These are phyloP conservation scores for Phoxinus phoxinus DNA, from an alignment of 2,113 vertebrate genomes.

Conservation along the genomic window DNA sequence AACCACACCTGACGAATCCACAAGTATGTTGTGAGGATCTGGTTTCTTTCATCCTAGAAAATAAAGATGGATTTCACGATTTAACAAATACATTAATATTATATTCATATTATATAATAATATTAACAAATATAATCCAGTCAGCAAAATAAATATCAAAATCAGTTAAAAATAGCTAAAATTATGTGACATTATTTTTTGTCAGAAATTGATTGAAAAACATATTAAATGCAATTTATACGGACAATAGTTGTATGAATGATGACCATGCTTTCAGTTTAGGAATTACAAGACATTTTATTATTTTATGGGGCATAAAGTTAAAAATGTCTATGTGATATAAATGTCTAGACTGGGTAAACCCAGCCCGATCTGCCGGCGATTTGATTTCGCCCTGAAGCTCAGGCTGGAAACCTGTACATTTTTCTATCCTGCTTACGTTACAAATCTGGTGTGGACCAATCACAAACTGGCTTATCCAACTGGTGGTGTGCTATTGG, in stretches of 20 bases:
- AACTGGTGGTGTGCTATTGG: too few relatives aligned
- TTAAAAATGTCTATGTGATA: background rate
- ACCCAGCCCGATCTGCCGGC: too few relatives aligned
- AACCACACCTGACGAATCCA: conserved; percentile 92
- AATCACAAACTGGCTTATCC: too few relatives aligned
- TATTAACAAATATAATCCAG: background rate
- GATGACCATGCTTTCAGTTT: background rate
- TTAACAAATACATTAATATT: background rate
- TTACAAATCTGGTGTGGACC: too few relatives aligned
- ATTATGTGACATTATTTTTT: background rate
- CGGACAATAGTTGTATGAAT: background rate
- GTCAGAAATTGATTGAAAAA: background rate
- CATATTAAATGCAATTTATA: background rate
- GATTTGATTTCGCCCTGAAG: too few relatives aligned
- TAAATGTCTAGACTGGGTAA: background rate
- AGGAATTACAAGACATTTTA: background rate
- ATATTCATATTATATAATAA: too few relatives aligned
- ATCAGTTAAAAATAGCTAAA: background rate
- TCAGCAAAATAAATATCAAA: background rate
- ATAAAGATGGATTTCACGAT: background rate
- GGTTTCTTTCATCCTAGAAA: conserved; percentile 74
- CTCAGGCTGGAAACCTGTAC: too few relatives aligned
- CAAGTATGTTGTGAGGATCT: conserved; percentile 80
- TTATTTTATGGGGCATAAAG: background rate
- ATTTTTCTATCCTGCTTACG: too few relatives aligned